Base-by-base conservation (phyloP, 2,888 invertebrate genomes). In the Lithosia quadra region DNA sequence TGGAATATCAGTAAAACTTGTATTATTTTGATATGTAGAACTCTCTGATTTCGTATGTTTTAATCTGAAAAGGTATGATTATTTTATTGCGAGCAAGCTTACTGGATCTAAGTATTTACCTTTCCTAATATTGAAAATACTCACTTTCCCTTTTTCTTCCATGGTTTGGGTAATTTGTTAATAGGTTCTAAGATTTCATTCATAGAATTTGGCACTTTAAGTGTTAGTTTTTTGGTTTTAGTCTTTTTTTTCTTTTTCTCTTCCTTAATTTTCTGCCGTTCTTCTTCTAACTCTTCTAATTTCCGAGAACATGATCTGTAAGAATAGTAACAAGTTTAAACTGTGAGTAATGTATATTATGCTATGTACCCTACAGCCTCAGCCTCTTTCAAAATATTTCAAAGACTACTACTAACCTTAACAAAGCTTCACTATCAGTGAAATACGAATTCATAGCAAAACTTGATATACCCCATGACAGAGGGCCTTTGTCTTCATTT, bases 401-500 rank as follows among this genome's bases (percentile, higher is more conserved):
- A n/a, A n/a, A n/a, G n/a, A n/a, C n/a, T n/a, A n/a, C n/a, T n/a
- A 3, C 10, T 53, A 55, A 96, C 96, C 92, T 94, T 24, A 96
- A 87, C 71, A 96, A 91, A 53, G 95, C 95, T 84, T 96, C 96
- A 83, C 95, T 95, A 74, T 96, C 95, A 53, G 95, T 95, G 71
- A 95, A 95, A 80, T 94, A 95, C 0, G 93, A 93, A 78, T 92
- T 92, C 87, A 95, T 94, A 8, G 96, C 95, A 84, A 96, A 93
- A 81, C 92, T 95, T 18, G 96, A 96, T 67, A 96, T 92, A 11
- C 96, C 96, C 97, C 97, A 97, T 0, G 97, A 96, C 28, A 97
- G 79, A 0, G 97, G 97, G 62, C 92, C 93, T 82, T 93, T 95
- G 33, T 92, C 92, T 75, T 92, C 95, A 79, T 71, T 90, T 78